Evolutionary conservation across 2,797 vertebrate genomes (phyloP).

Genomic region (Epinephelus malabaricus): DNA sequence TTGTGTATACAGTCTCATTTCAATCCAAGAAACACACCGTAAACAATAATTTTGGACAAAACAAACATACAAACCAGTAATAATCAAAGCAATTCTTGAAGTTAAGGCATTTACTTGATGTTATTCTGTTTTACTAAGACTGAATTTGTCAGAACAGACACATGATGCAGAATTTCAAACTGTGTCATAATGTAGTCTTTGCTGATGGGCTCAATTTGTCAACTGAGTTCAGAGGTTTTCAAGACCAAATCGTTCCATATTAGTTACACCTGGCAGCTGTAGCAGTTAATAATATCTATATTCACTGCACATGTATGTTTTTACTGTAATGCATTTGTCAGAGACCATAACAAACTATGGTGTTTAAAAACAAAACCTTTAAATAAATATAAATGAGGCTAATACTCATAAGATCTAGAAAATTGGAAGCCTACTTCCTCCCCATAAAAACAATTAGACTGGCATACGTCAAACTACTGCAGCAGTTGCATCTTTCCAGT

Average conservation of each 20-base stretch:
- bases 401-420: not conserved
- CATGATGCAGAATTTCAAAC: not conserved
- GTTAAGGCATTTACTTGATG: not conserved
- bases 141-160: not conserved
- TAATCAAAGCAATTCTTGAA: not conserved
- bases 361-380: not conserved
- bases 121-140: not conserved
- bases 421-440: not conserved
- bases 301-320: not conserved
- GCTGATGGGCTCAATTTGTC: not conserved
- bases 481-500: not conserved
- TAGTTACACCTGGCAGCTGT: not conserved
- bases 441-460: not conserved
- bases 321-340: not conserved
- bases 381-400: too few relatives aligned
- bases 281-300: not conserved
- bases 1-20: not conserved
- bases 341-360: not conserved
- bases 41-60: not conserved
- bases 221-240: not conserved
- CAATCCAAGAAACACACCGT: not conserved
- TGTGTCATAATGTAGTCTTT: not conserved
- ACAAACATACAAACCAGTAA: not conserved
- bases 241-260: not conserved
- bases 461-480: constrained; percentile 6